phyloP scores from a whole-genome alignment of 1,140 invertebrate species.

The Zaprionus camerounensis region DNA sequence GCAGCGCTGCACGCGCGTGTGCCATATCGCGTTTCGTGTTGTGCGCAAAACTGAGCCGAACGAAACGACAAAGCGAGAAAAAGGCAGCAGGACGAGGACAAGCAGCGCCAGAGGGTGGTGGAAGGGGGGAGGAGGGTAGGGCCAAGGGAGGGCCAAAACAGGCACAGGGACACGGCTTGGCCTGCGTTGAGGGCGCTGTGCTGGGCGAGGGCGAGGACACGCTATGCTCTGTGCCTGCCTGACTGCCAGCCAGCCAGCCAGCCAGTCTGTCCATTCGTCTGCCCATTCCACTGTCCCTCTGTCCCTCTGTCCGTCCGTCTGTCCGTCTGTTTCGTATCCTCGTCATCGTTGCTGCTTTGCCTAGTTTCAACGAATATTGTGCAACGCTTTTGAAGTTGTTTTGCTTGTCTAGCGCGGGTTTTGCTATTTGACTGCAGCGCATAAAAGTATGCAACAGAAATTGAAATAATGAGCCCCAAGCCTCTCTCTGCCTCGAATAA shows the following conservation, averaged over 20 bases:
- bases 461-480: constrained; percentile 32
- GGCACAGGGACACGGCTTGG: constrained; percentile 15
- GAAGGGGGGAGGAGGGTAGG: neutral
- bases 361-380: constrained; percentile 42
- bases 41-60: constrained; percentile 74
- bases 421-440: constrained; percentile 19
- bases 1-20: constrained; percentile 52
- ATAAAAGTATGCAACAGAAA: constrained; percentile 37
- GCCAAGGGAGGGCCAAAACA: neutral
- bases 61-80: constrained; percentile 35
- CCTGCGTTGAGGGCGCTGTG: constrained; percentile 34
- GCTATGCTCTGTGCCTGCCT: neutral
- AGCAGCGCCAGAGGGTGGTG: neutral
- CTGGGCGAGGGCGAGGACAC: constrained; percentile 25
- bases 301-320: constrained; percentile 1
- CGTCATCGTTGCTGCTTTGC: constrained; percentile 8
- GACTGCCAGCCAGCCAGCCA: neutral
- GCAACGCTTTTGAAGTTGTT: constrained; percentile 49
- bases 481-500: constrained; percentile 11
- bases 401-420: constrained; percentile 41
- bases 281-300: neutral
- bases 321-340: neutral
- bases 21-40: constrained; percentile 70
- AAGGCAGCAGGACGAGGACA: constrained; percentile 7
- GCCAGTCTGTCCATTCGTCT: neutral